These are phyloP conservation scores for Tiliacea aurago DNA, from an alignment of 2,888 invertebrate genomes.

Conservation along the genomic window DNA sequence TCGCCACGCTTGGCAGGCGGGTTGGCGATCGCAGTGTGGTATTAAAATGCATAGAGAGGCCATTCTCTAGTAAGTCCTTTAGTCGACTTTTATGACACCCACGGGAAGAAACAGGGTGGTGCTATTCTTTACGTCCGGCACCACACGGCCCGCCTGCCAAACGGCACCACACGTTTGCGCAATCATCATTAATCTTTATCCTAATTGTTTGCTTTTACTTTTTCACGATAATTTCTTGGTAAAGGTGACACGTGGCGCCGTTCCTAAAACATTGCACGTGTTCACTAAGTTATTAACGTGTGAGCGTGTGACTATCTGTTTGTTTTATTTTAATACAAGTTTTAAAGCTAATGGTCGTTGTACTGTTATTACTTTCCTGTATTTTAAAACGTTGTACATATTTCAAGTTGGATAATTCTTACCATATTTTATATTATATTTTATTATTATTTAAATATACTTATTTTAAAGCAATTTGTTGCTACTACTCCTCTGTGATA, in stretches of 20 bases:
- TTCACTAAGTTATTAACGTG: conserved; percentile 43
- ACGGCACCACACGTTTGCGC: conserved; percentile 16
- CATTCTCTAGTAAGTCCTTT: too few species aligned
- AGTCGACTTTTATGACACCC: too few species aligned
- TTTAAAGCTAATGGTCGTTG: conserved; percentile 6
- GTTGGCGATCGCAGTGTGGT: too few species aligned
- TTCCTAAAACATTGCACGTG: conserved; percentile 40
- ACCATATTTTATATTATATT: too few species aligned
- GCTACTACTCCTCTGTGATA: too few species aligned
- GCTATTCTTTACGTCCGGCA: too few species aligned
- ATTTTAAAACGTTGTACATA: neutral
- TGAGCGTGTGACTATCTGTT: conserved; percentile 21
- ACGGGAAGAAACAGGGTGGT: too few species aligned
- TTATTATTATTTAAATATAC: too few species aligned
- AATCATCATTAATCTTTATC: conserved; percentile 23
- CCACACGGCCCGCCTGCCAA: too few species aligned
- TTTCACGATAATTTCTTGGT: neutral
- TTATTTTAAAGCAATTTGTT: neutral
- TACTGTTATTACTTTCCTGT: conserved; percentile 10
- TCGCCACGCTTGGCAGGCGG: too few species aligned
- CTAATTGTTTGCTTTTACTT: conserved; percentile 21
- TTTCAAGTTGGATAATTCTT: neutral
- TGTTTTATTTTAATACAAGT: conserved; percentile 27
- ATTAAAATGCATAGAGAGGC: too few species aligned
- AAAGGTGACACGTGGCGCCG: conserved; percentile 33